phyloP scores from a whole-genome alignment of 2,888 invertebrate species.

The Dichetophora obliterata region DNA sequence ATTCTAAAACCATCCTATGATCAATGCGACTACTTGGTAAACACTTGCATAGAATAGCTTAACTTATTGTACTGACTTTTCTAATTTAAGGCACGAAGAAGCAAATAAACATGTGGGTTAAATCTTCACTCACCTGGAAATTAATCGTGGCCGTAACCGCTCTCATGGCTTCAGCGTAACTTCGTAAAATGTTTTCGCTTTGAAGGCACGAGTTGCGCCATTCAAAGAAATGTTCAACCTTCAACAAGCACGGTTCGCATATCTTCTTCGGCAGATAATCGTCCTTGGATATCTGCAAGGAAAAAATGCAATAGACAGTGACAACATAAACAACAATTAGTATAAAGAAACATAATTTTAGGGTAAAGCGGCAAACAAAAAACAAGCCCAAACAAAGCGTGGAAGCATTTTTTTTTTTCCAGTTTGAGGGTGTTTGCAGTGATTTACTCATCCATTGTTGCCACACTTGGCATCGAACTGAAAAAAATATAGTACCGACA shows the following conservation, averaged over 20 bases:
- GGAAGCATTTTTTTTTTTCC: too few relatives aligned
- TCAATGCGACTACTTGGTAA: too few relatives aligned
- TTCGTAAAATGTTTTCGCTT: conserved; percentile 77
- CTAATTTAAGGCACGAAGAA: neutral
- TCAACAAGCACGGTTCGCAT: conserved; percentile 77
- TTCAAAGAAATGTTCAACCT: conserved; percentile 78
- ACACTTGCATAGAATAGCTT: neutral
- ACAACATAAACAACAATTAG: neutral
- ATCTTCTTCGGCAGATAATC: conserved; percentile 80
- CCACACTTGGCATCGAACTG: neutral
- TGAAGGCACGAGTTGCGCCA: conserved; percentile 78
- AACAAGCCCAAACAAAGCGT: neutral
- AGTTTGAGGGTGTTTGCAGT: too few relatives aligned
- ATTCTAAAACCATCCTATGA: too few relatives aligned
- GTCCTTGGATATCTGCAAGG: conserved; percentile 77
- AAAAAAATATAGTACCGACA: neutral
- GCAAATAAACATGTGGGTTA: neutral
- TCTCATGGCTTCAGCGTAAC: conserved; percentile 79
- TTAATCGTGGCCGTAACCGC: conserved; percentile 78
- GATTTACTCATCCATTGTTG: neutral
- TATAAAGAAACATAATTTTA: neutral
- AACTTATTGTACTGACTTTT: neutral
- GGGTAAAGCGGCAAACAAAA: neutral
- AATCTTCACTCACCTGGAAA: conserved; percentile 73
- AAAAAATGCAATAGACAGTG: neutral